Base-by-base conservation (phyloP, 2,113 vertebrate genomes). In the Holacanthus passer region DNA sequence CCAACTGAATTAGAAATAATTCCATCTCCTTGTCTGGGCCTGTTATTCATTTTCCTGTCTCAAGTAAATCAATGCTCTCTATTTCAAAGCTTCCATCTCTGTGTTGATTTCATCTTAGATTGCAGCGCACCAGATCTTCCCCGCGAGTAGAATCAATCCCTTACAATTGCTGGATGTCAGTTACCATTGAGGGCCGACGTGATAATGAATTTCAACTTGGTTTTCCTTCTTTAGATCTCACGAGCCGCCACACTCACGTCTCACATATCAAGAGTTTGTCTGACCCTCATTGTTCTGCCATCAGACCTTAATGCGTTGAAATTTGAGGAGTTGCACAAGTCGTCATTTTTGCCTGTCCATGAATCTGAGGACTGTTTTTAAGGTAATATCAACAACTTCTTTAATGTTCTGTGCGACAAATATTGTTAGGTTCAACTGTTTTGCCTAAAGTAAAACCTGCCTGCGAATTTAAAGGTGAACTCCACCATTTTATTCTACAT, bases 31-130 rank as follows among this genome's bases (percentile, higher is more conserved):
- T 13, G 52, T 60, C 78, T 73, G 62, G 3, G 48, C 24, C 70
- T 63, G 6, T 77, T 72, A 73, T 71, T 76, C 52, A 60, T 65
- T 68, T 72, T 0, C 60, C 32, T 53, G 47, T 73, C 60, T 80
- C 63, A n/a, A 59, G 64, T 53, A 48, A 52, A 73, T 88, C 84
- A 81, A 77, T 90, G 55, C 37, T 8, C 19, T 37, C 19, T 27
- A 45, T 66, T 84, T 84, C 74, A 80, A 81, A 81, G 69, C 81
- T 77, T 68, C 76, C 58, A 45, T 63, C 53, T 35, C 47, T 12
- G 20, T 82, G 78, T 80, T 84, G 37, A 80, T 89, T 77, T 64
- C 73, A 45, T 88, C 72, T 64, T 58, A 71, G 63, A 77, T 55
- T 63, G 69, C 79, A 72, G 62, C 31, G 65, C 29, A 37, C 66